Evolutionary conservation across 1,140 invertebrate species (phyloP), one percentile per base, ranked within the genome.

Genomic region (Pseudomyrmex gracilis): DNA sequence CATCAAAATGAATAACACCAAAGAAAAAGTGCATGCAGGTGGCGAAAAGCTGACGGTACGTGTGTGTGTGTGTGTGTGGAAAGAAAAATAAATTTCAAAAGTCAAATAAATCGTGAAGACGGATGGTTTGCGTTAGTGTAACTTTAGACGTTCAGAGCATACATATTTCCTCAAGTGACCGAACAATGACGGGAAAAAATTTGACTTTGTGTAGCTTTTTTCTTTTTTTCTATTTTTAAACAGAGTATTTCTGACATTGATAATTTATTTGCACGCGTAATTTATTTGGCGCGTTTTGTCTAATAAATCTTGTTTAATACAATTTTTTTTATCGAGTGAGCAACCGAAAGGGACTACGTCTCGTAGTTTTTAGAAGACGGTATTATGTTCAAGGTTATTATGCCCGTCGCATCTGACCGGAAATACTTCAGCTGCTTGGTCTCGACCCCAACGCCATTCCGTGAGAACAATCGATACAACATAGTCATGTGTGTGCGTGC

Each of bases 371-470:
- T 66, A 80, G 76, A 71, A 80, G 55, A 58, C 51, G 55, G 43
- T 60, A 70, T 86, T 84, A 86, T 78, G 82, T 61, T 71, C 87
- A 88, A 88, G 87, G 87, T 55, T 87, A 34, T 34, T 34, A 34
- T 34, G 60, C 15, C 64, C 12, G 51, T 82, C 63, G 73, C 64
- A 68, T 82, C 76, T 82, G 83, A 87, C 87, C 87, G 86, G 87
- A 88, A 88, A 88, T 88, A 57, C 87, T 85, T 87, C 17, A 53
- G 76, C 86, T 87, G 76, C 76, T 64, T 58, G 53, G 49, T 61
- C 51, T 66, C 61, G 82, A 57, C 61, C 61, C 61, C 73, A 17
- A 9, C 24, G 34, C 12, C 13, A 61, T 47, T 63, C 34, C 84
- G 57, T 73, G 85, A 77, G 68, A 80, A 88, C 82, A 88, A 88